Evolutionary conservation across 1,140 invertebrate species (phyloP).

Genomic region (Scaptomyza hsui): DNA sequence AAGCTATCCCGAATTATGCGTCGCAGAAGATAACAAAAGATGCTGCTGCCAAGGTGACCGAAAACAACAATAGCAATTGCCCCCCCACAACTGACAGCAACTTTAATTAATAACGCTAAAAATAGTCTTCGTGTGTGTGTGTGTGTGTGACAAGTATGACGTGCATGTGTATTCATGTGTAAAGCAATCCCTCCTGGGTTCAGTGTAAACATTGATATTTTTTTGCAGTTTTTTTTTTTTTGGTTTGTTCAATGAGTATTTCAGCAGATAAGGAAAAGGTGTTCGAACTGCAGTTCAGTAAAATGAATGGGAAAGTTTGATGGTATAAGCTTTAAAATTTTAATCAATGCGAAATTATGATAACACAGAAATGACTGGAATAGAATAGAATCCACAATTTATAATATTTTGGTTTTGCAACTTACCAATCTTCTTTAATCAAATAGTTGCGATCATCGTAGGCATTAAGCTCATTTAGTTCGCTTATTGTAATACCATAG

Average conservation of each 20-base stretch:
- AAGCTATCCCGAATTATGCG: background rate
- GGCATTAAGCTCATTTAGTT: constrained; percentile 88
- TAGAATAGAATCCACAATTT: too few relatives aligned
- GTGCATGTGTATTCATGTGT: constrained; percentile 17
- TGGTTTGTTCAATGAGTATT: background rate
- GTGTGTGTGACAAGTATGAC: constrained; percentile 1
- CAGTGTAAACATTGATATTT: constrained; percentile 14
- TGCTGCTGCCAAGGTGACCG: constrained; percentile 52
- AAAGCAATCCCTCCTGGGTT: background rate
- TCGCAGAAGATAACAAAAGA: constrained; percentile 47
- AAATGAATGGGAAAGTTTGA: too few relatives aligned
- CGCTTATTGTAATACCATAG: constrained; percentile 88
- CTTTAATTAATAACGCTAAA: constrained; percentile 69
- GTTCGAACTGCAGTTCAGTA: too few relatives aligned
- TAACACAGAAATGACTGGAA: too few relatives aligned
- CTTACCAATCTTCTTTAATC: constrained; percentile 83
- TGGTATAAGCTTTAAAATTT: too few relatives aligned
- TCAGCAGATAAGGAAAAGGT: too few relatives aligned
- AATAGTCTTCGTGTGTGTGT: constrained; percentile 36
- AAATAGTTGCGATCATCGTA: constrained; percentile 94
- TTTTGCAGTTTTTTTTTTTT: background rate
- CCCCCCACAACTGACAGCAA: constrained; percentile 46
- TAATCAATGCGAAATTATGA: too few relatives aligned
- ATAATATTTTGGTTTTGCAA: background rate
- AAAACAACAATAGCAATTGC: constrained; percentile 24